Evolutionary conservation across 2,797 vertebrate species (phyloP).

Genomic region (Malacoraja senta): DNA sequence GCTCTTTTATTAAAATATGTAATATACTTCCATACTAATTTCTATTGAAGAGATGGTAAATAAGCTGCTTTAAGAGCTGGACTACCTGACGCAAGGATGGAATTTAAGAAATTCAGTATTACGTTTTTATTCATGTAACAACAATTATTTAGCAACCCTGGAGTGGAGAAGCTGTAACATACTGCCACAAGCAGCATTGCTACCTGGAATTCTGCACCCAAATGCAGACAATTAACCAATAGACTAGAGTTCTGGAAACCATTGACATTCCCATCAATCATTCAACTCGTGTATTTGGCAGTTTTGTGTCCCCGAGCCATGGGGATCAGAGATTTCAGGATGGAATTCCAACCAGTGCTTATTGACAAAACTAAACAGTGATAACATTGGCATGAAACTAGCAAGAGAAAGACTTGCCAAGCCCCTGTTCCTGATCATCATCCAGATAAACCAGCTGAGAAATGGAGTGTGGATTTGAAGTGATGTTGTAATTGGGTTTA

Average conservation of each 20-base stretch:
- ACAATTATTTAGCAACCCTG: not conserved
- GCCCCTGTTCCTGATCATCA: not conserved
- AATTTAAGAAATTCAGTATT: not conserved
- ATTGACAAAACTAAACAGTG: not conserved
- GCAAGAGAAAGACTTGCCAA: not conserved
- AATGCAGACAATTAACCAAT: too few species aligned
- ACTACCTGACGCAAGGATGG: not conserved
- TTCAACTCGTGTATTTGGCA: not conserved
- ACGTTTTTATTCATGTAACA: not conserved
- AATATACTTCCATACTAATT: not conserved
- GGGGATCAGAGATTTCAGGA: not conserved
- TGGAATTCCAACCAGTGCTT: not conserved
- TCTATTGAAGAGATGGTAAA: not conserved
- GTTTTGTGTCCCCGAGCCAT: not conserved
- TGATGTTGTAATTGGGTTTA: not conserved
- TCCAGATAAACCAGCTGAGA: not conserved
- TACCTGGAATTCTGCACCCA: too few species aligned
- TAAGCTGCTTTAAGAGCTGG: not conserved
- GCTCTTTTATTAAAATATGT: not conserved
- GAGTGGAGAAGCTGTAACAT: too few species aligned
- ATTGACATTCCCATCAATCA: too few species aligned
- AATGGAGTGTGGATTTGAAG: not conserved
- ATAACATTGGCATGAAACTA: not conserved
- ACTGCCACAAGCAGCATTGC: too few species aligned
- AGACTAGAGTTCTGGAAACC: too few species aligned